Evolutionary conservation across 2,797 vertebrate genomes (phyloP).

Genomic region (Ceyx erithaca): DNA sequence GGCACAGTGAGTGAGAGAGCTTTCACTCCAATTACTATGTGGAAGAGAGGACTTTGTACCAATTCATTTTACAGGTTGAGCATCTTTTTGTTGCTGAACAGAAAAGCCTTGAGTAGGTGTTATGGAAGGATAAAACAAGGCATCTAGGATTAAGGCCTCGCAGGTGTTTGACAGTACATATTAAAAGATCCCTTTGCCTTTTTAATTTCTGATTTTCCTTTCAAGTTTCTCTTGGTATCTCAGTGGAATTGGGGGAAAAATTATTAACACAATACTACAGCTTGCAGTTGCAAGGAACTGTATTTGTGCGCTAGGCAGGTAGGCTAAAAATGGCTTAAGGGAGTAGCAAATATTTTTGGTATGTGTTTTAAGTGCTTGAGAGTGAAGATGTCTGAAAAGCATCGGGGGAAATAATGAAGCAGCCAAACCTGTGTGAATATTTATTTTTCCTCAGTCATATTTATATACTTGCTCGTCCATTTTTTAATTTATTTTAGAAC

Average conservation of each 20-base stretch:
- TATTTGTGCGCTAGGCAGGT: conserved; percentile 43
- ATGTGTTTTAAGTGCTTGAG: conserved; percentile 56
- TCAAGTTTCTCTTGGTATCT: conserved; percentile 51
- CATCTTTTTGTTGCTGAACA: conserved; percentile 13
- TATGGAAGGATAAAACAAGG: not conserved
- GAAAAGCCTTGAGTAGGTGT: conserved; percentile 24
- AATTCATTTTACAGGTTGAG: not conserved
- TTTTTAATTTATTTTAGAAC: conserved; percentile 5
- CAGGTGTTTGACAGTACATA: conserved; percentile 20
- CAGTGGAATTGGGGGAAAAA: conserved; percentile 29
- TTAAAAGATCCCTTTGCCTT: conserved; percentile 48
- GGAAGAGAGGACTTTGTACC: not conserved
- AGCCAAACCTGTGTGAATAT: conserved; percentile 16
- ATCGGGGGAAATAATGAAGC: conserved; percentile 34
- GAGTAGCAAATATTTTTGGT: conserved; percentile 63
- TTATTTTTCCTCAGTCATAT: conserved; percentile 53
- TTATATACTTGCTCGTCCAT: conserved; percentile 12
- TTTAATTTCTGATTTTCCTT: conserved; percentile 63
- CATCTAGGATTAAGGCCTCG: conserved; percentile 34
- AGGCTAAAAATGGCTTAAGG: conserved; percentile 64
- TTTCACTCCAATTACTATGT: not conserved
- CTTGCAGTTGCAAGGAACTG: conserved; percentile 21
- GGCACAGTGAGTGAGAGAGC: not conserved
- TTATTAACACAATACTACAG: conserved; percentile 41
- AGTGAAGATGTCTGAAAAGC: conserved; percentile 44